Conservation (phyloP, 2,888 invertebrate species). For the Hyppa rectilinea region DNA sequence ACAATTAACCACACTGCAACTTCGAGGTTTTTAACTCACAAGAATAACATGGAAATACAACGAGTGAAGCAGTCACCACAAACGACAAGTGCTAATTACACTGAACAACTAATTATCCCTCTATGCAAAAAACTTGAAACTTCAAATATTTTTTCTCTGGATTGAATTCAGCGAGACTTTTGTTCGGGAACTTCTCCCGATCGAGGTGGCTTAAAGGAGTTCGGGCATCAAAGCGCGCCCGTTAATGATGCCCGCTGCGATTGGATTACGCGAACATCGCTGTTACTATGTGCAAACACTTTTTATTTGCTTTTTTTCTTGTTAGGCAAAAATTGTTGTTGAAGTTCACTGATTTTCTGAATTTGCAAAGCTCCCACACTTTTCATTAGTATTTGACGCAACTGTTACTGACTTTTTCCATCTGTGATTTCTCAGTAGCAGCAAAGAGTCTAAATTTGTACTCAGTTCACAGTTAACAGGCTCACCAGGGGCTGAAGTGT, state of each 20-base stretch:
- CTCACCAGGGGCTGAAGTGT: too few relatives aligned
- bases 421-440: too few relatives aligned
- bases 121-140: too few relatives aligned
- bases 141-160: conserved; percentile 1
- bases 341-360: neutral
- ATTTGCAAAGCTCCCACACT: neutral
- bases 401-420: neutral
- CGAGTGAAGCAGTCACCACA: too few relatives aligned
- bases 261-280: conserved; percentile 39
- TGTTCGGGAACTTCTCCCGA: conserved; percentile 23
- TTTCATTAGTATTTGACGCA: neutral
- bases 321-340: neutral
- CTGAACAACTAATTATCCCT: too few relatives aligned
- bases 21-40: too few relatives aligned
- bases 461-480: too few relatives aligned
- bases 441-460: too few relatives aligned
- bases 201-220: conserved; percentile 24
- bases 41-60: too few relatives aligned
- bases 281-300: conserved; percentile 27
- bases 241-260: conserved; percentile 47
- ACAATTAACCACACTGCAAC: too few relatives aligned
- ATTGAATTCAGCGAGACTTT: conserved; percentile 34
- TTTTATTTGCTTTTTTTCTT: conserved; percentile 16
- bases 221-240: conserved; percentile 37
- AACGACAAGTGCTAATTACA: too few relatives aligned